A percentile compares a stretch with the other conserved stretches of the same genome.
Evolutionary conservation across 1,140 invertebrate genomes (phyloP).

Genomic region (Polypedilum pembai): DNA sequence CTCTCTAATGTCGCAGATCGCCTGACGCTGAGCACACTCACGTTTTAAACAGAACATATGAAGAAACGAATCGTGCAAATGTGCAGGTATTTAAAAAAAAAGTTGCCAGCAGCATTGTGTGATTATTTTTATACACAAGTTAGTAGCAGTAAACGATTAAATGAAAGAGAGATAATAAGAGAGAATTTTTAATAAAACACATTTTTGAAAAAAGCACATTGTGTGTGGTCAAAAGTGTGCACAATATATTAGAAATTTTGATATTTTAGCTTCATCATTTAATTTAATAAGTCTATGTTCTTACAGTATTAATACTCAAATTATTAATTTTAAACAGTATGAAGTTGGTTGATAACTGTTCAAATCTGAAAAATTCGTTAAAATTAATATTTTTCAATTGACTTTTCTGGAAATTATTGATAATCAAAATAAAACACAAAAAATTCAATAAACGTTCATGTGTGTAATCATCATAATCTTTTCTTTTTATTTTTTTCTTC

Average conservation of each 20-base stretch:
- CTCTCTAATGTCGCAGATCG: not conserved
- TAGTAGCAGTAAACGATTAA: no score
- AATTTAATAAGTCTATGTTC: no score
- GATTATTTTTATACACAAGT: not conserved
- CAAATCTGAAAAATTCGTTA: not conserved
- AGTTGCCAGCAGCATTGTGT: not conserved
- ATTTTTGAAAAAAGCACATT: no score
- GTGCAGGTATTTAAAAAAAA: conserved; percentile 5
- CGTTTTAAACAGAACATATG: not conserved
- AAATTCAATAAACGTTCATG: not conserved
- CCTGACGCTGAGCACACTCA: not conserved
- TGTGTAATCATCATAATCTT: not conserved
- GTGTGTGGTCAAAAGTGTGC: no score
- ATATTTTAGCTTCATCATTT: no score
- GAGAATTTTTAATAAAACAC: no score
- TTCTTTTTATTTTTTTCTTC: not conserved
- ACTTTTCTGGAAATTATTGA: not conserved
- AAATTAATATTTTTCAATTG: not conserved
- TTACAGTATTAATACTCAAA: no score
- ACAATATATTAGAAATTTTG: no score
- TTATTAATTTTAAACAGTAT: no score
- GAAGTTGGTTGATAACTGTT: no score
- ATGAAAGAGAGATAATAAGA: no score
- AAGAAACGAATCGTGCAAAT: not conserved
- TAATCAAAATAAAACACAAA: not conserved